Conservation (phyloP, 2,113 vertebrate species). For the Eretmochelys imbricata region DNA sequence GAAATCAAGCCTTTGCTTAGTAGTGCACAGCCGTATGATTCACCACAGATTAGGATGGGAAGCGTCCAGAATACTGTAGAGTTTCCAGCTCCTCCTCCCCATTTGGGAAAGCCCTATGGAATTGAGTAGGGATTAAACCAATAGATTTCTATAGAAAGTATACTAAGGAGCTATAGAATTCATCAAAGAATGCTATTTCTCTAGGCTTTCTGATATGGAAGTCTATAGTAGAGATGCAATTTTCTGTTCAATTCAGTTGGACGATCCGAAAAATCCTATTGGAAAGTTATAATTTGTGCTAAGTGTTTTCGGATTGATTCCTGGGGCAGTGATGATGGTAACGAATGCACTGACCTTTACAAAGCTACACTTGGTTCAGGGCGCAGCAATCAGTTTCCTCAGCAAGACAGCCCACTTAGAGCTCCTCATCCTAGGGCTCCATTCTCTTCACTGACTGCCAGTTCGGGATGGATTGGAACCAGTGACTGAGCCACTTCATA, state of each 20-base stretch:
- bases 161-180: background rate
- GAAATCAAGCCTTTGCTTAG: background rate
- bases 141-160: background rate
- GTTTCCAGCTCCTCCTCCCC: background rate
- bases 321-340: background rate
- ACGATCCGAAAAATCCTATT: background rate
- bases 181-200: background rate
- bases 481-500: background rate
- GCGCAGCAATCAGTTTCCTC: background rate
- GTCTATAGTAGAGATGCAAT: background rate
- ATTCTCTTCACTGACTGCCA: background rate
- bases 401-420: background rate
- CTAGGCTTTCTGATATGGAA: background rate
- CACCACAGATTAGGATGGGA: background rate
- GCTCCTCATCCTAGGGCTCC: background rate
- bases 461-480: background rate
- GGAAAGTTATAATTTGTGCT: background rate
- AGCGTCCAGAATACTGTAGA: background rate
- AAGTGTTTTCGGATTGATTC: background rate
- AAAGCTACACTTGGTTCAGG: background rate
- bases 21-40: background rate
- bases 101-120: background rate
- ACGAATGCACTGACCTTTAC: background rate
- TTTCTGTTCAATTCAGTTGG: background rate
- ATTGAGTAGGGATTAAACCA: rapidly evolving